These are phyloP conservation scores for Meloidogyne chitwoodi DNA, from an alignment of 1,140 invertebrate genomes.

Conservation along the genomic window DNA sequence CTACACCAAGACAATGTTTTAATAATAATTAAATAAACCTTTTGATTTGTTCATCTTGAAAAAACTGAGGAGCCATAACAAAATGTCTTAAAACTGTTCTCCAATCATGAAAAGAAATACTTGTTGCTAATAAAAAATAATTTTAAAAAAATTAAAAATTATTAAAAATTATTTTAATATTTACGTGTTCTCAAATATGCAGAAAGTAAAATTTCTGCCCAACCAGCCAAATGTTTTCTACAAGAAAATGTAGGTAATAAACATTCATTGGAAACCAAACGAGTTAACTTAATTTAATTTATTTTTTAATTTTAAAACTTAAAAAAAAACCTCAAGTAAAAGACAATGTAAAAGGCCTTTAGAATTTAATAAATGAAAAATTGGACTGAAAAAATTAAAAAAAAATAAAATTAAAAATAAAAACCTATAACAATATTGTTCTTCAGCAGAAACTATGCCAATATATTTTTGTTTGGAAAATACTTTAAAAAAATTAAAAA, in stretches of 20 bases:
- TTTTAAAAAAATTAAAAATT: background rate
- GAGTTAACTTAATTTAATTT: background rate
- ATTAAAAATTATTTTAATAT: background rate
- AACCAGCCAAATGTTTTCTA: conserved; percentile 1
- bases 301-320: background rate
- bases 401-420: background rate
- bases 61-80: conserved; percentile 26
- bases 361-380: background rate
- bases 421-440: conserved; percentile 10
- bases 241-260: background rate
- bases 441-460: background rate
- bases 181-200: conserved; percentile 3
- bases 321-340: background rate
- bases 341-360: background rate
- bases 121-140: background rate
- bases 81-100: conserved; percentile 16
- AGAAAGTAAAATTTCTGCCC: conserved; percentile 7
- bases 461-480: conserved; percentile 2
- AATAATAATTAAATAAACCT: background rate
- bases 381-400: background rate
- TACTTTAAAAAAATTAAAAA: conserved; percentile 5
- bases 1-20: background rate
- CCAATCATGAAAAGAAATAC: conserved; percentile 21
- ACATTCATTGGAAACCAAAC: background rate
- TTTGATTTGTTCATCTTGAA: conserved; percentile 22